Evolutionary conservation across 2,113 vertebrate genomes (phyloP), one percentile per base, ranked within the genome.

Genomic region (Silurus asotus): DNA sequence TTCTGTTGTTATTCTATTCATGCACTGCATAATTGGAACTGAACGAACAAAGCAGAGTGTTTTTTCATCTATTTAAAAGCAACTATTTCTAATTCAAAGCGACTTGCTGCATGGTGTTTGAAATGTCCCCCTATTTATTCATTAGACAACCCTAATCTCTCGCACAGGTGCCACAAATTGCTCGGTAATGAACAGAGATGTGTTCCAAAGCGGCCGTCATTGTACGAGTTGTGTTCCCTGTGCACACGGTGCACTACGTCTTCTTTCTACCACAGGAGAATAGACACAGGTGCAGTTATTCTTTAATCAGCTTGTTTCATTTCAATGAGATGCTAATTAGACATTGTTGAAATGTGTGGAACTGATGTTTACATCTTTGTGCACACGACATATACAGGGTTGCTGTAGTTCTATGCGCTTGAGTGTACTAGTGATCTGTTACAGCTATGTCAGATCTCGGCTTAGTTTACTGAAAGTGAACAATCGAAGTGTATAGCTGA

Each of bases 131-230:
- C 19, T 83, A 56, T 65, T 62, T 14, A 37, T 37, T 78, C 82
- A 69, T 67, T 82, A 76, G 7, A 10, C 37, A 87, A 11, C 51
- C 45, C 72, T 85, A 55, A 81, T 84, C 65, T 80, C 64, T 64
- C 85, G 53, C 45, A 72, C 91, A 88, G 88, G 91, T 88, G 89
- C 82, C 72, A 69, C 58, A 84, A 75, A 84, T 80, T 84, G 87
- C 64, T 51, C 76, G 53, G 37, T 87, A 88, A 89, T 86, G 74
- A 86, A 79, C 69, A 72, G 81, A 80, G 61, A 79, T 53, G 56
- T 70, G 76, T 83, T 79, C 85, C 79, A 85, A 69, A 82, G 72
- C 51, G 20, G 59, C 69, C 48, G 19, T 17, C 15, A 17, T 49
- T 58, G 72, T 62, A 51, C 58, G 83, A 79, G 82, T 70, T 19